phyloP scores from a whole-genome alignment of 2,113 vertebrate genomes.

The Cyphomyrus plagiostoma region DNA sequence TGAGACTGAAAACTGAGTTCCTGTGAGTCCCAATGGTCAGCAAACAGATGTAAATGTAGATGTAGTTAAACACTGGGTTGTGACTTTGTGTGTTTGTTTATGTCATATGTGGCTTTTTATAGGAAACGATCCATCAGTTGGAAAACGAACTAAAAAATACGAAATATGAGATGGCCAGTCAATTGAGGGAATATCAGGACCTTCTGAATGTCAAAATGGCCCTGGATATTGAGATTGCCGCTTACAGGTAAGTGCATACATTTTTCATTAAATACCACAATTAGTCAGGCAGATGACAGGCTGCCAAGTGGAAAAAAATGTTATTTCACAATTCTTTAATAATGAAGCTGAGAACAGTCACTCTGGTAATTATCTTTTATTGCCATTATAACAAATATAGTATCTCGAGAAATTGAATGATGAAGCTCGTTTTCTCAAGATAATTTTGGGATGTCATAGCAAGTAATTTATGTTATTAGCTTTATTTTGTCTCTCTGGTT shows the following conservation, averaged over 20 bases:
- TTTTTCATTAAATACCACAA: neutral
- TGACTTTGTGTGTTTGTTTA: neutral
- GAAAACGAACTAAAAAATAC: slow-evolving; percentile 80
- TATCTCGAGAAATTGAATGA: neutral
- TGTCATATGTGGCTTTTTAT: neutral
- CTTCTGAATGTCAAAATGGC: slow-evolving; percentile 96
- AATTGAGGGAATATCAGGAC: slow-evolving; percentile 89
- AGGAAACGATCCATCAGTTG: slow-evolving; percentile 87
- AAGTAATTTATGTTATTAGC: neutral
- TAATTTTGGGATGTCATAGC: neutral
- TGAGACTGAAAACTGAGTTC: neutral
- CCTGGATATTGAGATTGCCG: slow-evolving; percentile 89
- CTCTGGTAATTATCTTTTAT: neutral
- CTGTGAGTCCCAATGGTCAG: neutral
- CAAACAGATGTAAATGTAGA: neutral
- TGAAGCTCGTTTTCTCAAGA: neutral
- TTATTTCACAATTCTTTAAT: neutral
- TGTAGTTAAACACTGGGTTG: slow-evolving; percentile 13
- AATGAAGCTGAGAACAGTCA: neutral
- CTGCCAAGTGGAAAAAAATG: neutral
- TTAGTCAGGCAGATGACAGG: neutral
- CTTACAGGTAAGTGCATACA: slow-evolving; percentile 71
- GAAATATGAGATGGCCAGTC: slow-evolving; percentile 93
- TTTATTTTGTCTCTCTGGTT: neutral
- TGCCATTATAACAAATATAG: neutral